Conservation (phyloP, 2,797 vertebrate genomes). For the Chromobotia macracanthus region DNA sequence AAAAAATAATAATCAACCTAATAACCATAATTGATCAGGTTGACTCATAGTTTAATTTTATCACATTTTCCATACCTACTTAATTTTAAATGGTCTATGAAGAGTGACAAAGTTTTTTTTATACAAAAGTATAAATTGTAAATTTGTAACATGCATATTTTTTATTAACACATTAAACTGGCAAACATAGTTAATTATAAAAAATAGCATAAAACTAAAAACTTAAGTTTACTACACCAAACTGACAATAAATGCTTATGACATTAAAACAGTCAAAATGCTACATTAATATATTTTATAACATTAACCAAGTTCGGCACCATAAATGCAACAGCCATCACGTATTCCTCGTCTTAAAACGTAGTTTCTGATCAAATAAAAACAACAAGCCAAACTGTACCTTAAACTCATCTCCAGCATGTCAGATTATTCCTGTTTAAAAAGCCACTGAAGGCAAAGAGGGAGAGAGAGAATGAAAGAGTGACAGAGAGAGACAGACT, state of each 20-base stretch:
- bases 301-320: too few relatives aligned
- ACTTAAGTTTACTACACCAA: too few relatives aligned
- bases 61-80: too few relatives aligned
- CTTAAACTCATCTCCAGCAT: constrained; percentile 56
- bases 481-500: neutral
- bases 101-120: too few relatives aligned
- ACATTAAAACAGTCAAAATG: neutral
- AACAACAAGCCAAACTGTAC: constrained; percentile 48
- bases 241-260: neutral
- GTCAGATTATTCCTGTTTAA: constrained; percentile 52
- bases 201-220: too few relatives aligned
- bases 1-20: neutral
- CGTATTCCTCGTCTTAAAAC: neutral
- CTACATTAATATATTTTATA: neutral
- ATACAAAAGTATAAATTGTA: too few relatives aligned
- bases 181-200: too few relatives aligned
- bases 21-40: neutral
- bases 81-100: too few relatives aligned
- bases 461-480: neutral
- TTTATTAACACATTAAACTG: too few relatives aligned
- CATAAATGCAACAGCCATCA: too few relatives aligned
- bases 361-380: neutral
- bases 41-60: neutral
- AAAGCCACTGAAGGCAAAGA: neutral
- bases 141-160: too few relatives aligned